Conservation (phyloP, 2,888 invertebrate genomes). For the Polymixis lichenea region DNA sequence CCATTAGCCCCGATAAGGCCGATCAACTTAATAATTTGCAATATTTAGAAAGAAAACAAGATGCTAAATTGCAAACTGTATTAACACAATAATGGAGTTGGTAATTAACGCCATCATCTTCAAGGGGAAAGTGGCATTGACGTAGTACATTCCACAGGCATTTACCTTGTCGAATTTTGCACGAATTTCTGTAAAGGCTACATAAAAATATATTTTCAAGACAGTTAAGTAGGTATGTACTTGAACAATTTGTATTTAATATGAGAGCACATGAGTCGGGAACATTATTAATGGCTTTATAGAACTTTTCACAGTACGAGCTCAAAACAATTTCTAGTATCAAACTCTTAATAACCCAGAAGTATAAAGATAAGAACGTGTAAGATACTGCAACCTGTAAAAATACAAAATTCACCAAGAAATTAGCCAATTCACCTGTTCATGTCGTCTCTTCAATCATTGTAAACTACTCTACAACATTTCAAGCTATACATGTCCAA, state of each 20-base stretch:
- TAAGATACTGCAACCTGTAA: constrained; percentile 24
- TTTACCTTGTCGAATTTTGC: constrained; percentile 26
- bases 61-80: constrained; percentile 34
- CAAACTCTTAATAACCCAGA: constrained; percentile 29
- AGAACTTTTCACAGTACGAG: constrained; percentile 25
- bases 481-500: background rate
- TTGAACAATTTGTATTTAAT: constrained; percentile 21
- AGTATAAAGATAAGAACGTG: constrained; percentile 27
- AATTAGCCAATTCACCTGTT: background rate
- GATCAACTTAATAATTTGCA: background rate
- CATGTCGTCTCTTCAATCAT: no score
- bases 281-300: constrained; percentile 14
- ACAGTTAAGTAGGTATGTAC: no score
- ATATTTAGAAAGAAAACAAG: constrained; percentile 21
- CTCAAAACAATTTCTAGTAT: constrained; percentile 35
- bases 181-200: no score
- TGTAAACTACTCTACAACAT: background rate
- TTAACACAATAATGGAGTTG: constrained; percentile 15
- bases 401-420: background rate
- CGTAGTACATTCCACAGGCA: constrained; percentile 31
- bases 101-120: constrained; percentile 19
- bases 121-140: constrained; percentile 27
- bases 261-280: constrained; percentile 22
- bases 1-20: no score
- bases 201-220: no score